phyloP scores from a whole-genome alignment of 1,140 invertebrate genomes.

The Trachymyrmex cornetzi region DNA sequence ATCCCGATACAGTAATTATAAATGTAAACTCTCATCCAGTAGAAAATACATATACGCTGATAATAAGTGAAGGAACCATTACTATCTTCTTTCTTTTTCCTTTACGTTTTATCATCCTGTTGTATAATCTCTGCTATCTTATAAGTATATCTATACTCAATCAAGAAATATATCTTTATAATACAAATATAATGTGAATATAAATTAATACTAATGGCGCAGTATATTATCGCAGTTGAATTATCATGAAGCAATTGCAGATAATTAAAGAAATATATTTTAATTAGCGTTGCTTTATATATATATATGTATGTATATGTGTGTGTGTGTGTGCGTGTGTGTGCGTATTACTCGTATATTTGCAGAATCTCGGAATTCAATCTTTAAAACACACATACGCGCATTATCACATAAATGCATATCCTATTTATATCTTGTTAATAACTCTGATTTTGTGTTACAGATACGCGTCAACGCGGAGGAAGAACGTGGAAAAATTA shows the following conservation, averaged over 20 bases:
- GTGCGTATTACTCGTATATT: constrained; percentile 18
- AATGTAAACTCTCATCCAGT: neutral
- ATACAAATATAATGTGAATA: constrained; percentile 56
- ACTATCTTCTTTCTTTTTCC: constrained; percentile 1
- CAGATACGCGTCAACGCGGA: constrained; percentile 67
- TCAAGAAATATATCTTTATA: constrained; percentile 20
- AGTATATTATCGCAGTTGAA: constrained; percentile 37
- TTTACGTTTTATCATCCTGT: constrained; percentile 12
- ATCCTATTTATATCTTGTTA: constrained; percentile 30
- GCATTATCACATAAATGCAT: constrained; percentile 48
- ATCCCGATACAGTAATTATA: neutral
- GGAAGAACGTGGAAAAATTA: constrained; percentile 72
- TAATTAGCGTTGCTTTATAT: constrained; percentile 43
- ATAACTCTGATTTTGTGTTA: constrained; percentile 67
- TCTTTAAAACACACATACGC: constrained; percentile 47
- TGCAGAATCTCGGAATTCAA: constrained; percentile 64
- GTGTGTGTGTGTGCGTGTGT: neutral
- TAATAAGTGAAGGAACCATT: neutral
- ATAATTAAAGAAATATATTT: constrained; percentile 68
- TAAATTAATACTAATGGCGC: constrained; percentile 61
- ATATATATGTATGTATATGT: constrained; percentile 2
- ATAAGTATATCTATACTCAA: neutral
- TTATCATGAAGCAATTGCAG: constrained; percentile 71
- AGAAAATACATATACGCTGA: neutral
- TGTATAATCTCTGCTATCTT: constrained; percentile 24